phyloP scores from a whole-genome alignment of 2,888 invertebrate species.

The Chalcosyrphus nemorum region DNA sequence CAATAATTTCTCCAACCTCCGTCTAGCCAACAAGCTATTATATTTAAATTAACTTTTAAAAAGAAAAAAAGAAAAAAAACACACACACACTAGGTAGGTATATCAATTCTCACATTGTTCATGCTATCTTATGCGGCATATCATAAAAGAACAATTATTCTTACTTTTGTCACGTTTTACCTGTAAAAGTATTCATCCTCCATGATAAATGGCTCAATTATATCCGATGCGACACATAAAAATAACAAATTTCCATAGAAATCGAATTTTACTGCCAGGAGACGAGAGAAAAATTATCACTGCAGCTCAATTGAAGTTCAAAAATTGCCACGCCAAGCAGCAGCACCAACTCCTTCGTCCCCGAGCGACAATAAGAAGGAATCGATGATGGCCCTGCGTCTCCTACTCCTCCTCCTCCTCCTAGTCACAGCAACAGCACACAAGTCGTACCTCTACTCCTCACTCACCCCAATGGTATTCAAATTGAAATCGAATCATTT shows the following conservation, averaged over 20 bases:
- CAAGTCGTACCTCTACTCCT: no score
- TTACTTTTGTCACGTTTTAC: constrained; percentile 6
- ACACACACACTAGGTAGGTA: no score
- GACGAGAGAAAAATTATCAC: constrained; percentile 52
- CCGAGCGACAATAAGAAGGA: not conserved
- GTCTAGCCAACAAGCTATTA: not conserved
- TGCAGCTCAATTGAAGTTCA: constrained; percentile 57
- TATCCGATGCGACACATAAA: constrained; percentile 34
- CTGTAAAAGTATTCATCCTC: constrained; percentile 6
- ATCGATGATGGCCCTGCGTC: constrained; percentile 37
- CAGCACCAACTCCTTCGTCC: constrained; percentile 22
- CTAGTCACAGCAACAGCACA: no score
- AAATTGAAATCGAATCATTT: constrained; percentile 69
- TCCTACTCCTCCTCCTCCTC: no score
- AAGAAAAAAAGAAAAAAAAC: no score
- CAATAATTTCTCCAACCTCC: not conserved
- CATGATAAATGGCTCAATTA: constrained; percentile 56
- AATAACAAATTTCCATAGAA: constrained; percentile 48
- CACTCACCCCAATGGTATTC: constrained; percentile 40
- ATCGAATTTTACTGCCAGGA: constrained; percentile 50
- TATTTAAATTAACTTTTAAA: not conserved
- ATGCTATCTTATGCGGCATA: not conserved
- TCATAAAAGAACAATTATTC: constrained; percentile 26
- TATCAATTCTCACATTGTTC: not conserved
- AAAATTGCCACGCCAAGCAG: constrained; percentile 12